phyloP scores from a whole-genome alignment of 2,113 vertebrate species.

The Hippotragus niger region DNA sequence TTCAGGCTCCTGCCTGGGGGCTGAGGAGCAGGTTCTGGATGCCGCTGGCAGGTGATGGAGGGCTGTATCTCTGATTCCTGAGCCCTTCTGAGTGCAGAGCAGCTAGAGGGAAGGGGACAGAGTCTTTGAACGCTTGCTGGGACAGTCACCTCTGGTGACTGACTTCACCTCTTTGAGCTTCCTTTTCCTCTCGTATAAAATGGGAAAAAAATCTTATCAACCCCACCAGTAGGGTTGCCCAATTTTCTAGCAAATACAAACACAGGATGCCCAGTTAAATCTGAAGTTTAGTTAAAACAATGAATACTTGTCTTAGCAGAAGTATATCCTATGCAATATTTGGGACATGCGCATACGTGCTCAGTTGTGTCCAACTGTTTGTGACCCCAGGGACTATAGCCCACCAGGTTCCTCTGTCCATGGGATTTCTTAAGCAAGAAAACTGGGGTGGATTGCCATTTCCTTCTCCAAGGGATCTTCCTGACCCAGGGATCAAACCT shows the following conservation, averaged over 20 bases:
- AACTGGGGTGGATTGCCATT: background rate
- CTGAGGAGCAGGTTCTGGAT: background rate
- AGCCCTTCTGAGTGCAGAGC: background rate
- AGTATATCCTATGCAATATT: background rate
- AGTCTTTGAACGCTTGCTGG: background rate
- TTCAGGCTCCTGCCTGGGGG: background rate
- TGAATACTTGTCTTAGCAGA: background rate
- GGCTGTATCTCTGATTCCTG: background rate
- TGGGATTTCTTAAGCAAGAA: background rate
- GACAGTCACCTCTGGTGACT: accelerated
- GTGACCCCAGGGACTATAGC: background rate
- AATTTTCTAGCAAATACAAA: conserved; percentile 2
- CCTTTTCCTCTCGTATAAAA: background rate
- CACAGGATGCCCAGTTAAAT: background rate
- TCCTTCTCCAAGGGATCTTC: background rate
- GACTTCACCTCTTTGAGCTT: background rate
- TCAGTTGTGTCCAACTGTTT: background rate
- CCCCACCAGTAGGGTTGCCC: background rate
- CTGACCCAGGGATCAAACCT: background rate
- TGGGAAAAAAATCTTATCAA: background rate
- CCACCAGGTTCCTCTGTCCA: background rate
- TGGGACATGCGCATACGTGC: background rate
- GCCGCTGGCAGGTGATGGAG: accelerated
- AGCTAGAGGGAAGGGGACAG: background rate
- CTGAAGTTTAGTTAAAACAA: background rate